Conservation (phyloP, 2,888 invertebrate species). For the Frankliniella intonsa region DNA sequence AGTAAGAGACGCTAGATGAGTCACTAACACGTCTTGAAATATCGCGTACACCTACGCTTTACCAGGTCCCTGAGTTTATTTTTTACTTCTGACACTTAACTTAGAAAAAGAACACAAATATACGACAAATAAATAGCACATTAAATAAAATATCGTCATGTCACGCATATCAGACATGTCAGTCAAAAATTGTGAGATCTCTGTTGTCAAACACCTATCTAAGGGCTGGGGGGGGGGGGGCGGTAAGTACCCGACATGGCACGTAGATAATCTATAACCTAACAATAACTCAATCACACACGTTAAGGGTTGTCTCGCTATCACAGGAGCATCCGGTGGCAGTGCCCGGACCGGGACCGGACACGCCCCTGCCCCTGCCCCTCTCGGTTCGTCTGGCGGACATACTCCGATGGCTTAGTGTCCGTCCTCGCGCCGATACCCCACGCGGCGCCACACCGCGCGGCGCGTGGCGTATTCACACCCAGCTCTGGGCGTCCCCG, state of each 20-base stretch:
- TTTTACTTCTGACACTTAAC: not conserved
- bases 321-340: no score
- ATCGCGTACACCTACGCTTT: not conserved
- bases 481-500: slow-evolving; percentile 12
- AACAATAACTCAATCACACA: no score
- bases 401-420: not conserved
- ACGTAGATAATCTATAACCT: no score
- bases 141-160: not conserved
- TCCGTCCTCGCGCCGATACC: not conserved
- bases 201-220: not conserved
- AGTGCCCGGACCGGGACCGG: not conserved
- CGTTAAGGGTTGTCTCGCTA: no score
- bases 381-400: not conserved
- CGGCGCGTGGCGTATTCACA: not conserved
- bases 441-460: not conserved
- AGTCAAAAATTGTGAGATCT: slow-evolving; percentile 14
- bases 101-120: not conserved
- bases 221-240: no score
- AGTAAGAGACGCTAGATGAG: no score
- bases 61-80: not conserved
- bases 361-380: no score
- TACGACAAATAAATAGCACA: not conserved
- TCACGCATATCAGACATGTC: not conserved
- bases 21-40: no score
- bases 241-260: no score